phyloP scores from a whole-genome alignment of 2,797 vertebrate species.

The Vespertilio murinus region DNA sequence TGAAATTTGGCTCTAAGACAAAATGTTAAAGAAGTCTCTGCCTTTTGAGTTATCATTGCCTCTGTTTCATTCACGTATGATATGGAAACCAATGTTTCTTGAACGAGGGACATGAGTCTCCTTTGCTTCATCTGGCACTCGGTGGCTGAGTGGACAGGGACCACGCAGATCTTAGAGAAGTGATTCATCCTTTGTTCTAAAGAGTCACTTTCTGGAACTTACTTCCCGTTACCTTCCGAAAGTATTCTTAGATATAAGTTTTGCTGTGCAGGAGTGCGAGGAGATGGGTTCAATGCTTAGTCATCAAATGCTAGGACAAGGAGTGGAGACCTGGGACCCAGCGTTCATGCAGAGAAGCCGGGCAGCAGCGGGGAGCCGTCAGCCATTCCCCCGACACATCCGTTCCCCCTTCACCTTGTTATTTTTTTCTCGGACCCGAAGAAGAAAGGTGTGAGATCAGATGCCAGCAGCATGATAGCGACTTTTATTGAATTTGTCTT shows the following conservation, averaged over 20 bases:
- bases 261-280: background rate
- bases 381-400: background rate
- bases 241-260: background rate
- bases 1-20: background rate
- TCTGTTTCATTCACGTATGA: background rate
- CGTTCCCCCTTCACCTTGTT: background rate
- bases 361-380: rapidly evolving
- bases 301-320: background rate
- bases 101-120: background rate
- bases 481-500: background rate
- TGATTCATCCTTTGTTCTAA: background rate
- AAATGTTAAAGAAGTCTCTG: conserved; percentile 7
- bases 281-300: background rate
- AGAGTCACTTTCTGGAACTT: background rate
- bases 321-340: background rate
- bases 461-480: background rate
- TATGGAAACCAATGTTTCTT: background rate
- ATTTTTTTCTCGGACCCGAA: conserved; percentile 11
- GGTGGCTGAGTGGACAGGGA: background rate
- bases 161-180: background rate
- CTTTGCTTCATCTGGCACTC: background rate
- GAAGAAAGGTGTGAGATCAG: background rate
- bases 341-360: rapidly evolving
- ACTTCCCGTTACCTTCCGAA: background rate
- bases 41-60: background rate